Base-by-base conservation (phyloP, 1,140 invertebrate species). In the Diachasma alloeum region DNA sequence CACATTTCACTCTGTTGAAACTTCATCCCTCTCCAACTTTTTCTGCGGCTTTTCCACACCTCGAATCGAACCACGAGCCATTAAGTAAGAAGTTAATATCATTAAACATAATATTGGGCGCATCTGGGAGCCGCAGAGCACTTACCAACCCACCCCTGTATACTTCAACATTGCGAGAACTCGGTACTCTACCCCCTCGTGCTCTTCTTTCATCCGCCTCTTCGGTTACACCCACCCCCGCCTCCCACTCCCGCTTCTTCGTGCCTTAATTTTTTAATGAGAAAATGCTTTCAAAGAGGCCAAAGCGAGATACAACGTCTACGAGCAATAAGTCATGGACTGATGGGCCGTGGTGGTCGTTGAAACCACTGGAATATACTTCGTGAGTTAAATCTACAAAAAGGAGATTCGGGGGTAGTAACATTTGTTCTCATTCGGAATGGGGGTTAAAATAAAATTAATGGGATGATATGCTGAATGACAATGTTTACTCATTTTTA, bases 1-100 rank as follows among this genome's bases (percentile, higher is more conserved):
- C 6, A 6, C 2, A 31, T 31, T 31, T 31, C 6, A 31, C 31
- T 31, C 22, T 63, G 15, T 3, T 24, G 19, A 36, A 36, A 71
- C n/a, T 26, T 63, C 6, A 26, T 63, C 59, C 59, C 24, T 15
- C 48, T 63, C 22, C 22, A 59, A 37, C 19, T 70, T 71, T 39
- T 72, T 42, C 63, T 8, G 66, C 48, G 46, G 72, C 63, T 80
- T 82, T 81, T 87, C 88, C 85, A 84, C 88, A 83, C 87, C 87
- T 90, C 83, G 86, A 89, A 89, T 90, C 88, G 88, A 89, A 90
- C 87, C 88, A 85, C 86, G 89, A 86, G 86, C 88, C 89, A 90
- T 90, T 90, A 89, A 88, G 87, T 89, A 86, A 87, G 88, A 90
- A 90, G 88, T 90, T 90, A 89, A 90, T 90, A 90, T 89, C 88